Evolutionary conservation across 2,797 vertebrate species (phyloP).

Genomic region (Schizopygopsis malacanthus): DNA sequence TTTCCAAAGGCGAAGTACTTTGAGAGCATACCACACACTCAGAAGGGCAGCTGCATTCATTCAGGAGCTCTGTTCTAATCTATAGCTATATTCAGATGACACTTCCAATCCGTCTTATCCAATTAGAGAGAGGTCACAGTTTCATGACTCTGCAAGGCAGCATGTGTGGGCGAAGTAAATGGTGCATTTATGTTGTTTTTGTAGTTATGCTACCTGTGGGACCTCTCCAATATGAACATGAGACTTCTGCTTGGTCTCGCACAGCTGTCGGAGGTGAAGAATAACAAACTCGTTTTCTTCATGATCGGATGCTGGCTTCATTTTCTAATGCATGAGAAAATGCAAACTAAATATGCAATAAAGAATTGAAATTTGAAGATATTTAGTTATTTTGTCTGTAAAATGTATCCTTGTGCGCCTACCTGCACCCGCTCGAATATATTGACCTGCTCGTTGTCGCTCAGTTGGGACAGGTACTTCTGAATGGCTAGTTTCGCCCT

Average conservation of each 20-base stretch:
- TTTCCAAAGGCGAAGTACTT: background rate
- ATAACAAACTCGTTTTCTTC: constrained; percentile 98
- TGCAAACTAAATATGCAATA: background rate
- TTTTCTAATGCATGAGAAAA: constrained; percentile 78
- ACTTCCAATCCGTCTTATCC: constrained; percentile 26
- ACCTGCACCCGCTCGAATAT: constrained; percentile 98
- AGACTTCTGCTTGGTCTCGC: constrained; percentile 90
- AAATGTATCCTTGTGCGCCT: constrained; percentile 41
- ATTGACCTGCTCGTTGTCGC: constrained; percentile 93
- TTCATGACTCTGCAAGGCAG: constrained; percentile 13
- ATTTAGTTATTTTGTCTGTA: background rate
- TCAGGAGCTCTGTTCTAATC: constrained; percentile 4
- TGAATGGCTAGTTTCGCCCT: constrained; percentile 97
- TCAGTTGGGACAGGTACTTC: constrained; percentile 89
- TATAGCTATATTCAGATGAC: constrained; percentile 12
- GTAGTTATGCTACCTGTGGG: constrained; percentile 77
- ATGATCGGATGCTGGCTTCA: constrained; percentile 91
- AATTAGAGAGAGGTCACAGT: constrained; percentile 36
- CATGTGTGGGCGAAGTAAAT: background rate
- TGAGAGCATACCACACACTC: background rate
- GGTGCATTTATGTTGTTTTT: constrained; percentile 9
- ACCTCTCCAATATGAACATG: constrained; percentile 92
- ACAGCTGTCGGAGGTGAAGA: constrained; percentile 91
- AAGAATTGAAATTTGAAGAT: background rate
- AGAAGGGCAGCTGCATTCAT: constrained; percentile 2